Base-by-base conservation (phyloP, 1,140 invertebrate species). In the Plutomurus gul region DNA sequence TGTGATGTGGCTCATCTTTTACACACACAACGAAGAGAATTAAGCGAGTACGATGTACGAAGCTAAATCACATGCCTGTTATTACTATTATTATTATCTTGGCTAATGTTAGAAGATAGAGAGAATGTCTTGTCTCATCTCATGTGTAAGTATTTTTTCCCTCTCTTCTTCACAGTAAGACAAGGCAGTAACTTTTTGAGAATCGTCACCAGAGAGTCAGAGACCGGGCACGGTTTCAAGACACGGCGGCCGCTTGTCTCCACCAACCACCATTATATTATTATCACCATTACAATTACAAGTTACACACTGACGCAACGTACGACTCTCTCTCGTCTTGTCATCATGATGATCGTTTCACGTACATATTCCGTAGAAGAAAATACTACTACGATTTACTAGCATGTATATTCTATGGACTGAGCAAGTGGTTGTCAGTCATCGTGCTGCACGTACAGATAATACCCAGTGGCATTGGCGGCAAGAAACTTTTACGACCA, bases 121-220 rank as follows among this genome's bases (percentile, higher is more conserved):
- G n/a, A n/a, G n/a, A n/a, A n/a, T n/a, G 30, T 65, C 56, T 65
- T 65, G 56, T 65, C 56, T 65, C 56, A 65, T 65, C 56, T 65
- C 56, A 36, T 65, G 56, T 65, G 27, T 27, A 16, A 13, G 8
- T 43, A 10, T n/a, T 43, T 43, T 43, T 43, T 10, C n/a, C 11
- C n/a, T n/a, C 10, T 13, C 39, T 13, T 43, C 39, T 13, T 43
- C 39, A 13, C n/a, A 10, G 39, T 10, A 30, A 36, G 51, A 25
- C 51, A 60, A 60, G 51, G n/a, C 13, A 30, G 56, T 65, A 25
- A 7, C 56, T 33, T 65, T 65, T 65, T 16, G 25, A 36, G 18
- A 16, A 22, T 16, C 27, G 56, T 65, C 27, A 65, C n/a, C n/a
- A n/a, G n/a, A n/a, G n/a, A 65, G 56, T 65, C 56, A 65, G 13